Percentiles rank a stretch among this genome's conserved stretches.
Conservation (phyloP, 1,140 invertebrate species). For the Drosophila arizonae region DNA sequence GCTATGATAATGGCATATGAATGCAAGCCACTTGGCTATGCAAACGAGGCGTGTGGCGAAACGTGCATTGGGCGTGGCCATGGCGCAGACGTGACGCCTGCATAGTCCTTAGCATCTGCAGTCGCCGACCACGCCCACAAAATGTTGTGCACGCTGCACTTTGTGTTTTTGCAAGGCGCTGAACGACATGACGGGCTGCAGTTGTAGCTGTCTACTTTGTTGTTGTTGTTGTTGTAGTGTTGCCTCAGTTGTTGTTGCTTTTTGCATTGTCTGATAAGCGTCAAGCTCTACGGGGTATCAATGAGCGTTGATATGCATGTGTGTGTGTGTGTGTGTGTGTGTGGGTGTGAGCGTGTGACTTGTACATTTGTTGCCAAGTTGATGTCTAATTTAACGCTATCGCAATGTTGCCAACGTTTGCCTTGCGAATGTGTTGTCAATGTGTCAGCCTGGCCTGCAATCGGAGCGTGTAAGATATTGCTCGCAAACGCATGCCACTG, state of each 20-base stretch:
- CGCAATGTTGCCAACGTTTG: conserved; percentile 67
- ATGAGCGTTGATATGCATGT: conserved; percentile 39
- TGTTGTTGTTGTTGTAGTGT: conserved; percentile 20
- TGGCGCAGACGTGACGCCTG: conserved; percentile 55
- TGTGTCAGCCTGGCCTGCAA: conserved; percentile 68
- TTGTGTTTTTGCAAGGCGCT: conserved; percentile 66
- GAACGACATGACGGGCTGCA: conserved; percentile 54
- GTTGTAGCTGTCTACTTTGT: conserved; percentile 14
- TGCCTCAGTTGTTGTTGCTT: conserved; percentile 24
- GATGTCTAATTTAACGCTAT: conserved; percentile 81
- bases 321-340: conserved; percentile 31
- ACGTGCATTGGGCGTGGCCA: conserved; percentile 37
- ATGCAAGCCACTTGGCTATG: conserved; percentile 73
- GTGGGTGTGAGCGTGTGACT: conserved; percentile 14
- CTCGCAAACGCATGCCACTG: conserved; percentile 68
- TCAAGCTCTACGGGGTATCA: conserved; percentile 59
- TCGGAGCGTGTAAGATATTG: conserved; percentile 54
- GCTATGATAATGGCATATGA: conserved; percentile 74
- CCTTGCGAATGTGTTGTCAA: conserved; percentile 61
- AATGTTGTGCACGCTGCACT: conserved; percentile 66
- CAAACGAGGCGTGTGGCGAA: conserved; percentile 53
- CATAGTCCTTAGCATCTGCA: conserved; percentile 44
- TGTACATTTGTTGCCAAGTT: conserved; percentile 65
- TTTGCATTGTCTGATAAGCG: conserved; percentile 57
- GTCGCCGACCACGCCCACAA: conserved; percentile 54